Evolutionary conservation across 2,888 invertebrate genomes (phyloP).

Genomic region (Heliconius aoede): DNA sequence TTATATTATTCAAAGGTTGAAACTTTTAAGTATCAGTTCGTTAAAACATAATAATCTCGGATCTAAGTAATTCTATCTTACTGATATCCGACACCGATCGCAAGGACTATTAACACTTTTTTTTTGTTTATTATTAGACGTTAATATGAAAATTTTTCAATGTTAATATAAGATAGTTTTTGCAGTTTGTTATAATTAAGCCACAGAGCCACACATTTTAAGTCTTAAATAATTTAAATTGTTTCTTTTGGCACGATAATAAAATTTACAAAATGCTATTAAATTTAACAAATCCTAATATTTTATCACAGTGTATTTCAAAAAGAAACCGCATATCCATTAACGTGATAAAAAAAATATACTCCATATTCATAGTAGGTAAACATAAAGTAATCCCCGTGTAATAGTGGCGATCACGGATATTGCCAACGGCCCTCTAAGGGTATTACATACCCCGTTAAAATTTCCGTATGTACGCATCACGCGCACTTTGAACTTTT

Average conservation of each 20-base stretch:
- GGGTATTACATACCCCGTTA: too few species aligned
- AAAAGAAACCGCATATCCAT: background rate
- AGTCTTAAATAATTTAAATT: too few species aligned
- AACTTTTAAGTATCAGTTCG: constrained; percentile 30
- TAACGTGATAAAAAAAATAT: background rate
- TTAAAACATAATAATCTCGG: constrained; percentile 21
- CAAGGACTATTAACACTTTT: background rate
- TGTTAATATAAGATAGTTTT: too few species aligned
- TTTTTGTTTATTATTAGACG: too few species aligned
- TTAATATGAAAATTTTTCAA: background rate
- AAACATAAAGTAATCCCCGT: background rate
- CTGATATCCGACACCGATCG: constrained; percentile 19
- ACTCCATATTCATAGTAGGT: background rate
- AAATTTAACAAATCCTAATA: background rate
- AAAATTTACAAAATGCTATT: background rate
- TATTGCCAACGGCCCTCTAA: too few species aligned
- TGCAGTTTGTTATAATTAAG: too few species aligned
- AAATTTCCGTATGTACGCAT: too few species aligned
- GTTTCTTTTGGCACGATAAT: background rate
- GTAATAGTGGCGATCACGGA: constrained; percentile 16
- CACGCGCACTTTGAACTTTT: too few species aligned
- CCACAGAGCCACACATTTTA: too few species aligned
- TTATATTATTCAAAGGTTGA: background rate
- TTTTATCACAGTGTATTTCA: background rate
- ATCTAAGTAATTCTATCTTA: background rate